Evolutionary conservation across 2,888 invertebrate genomes (phyloP).

Genomic region (Leucoma salicis): DNA sequence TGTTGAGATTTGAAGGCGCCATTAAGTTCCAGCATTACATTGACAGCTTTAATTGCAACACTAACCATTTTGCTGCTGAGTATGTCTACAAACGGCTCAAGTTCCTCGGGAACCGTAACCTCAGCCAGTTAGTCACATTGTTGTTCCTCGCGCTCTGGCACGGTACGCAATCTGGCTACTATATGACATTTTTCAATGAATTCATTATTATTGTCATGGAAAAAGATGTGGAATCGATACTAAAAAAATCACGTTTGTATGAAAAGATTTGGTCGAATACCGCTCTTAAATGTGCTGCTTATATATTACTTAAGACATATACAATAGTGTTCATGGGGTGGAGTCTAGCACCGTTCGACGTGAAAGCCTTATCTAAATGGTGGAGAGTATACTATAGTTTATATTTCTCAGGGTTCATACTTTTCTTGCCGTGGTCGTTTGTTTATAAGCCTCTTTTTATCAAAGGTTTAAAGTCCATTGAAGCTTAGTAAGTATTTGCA

Average conservation of each 20-base stretch:
- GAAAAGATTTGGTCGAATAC: conserved; percentile 64
- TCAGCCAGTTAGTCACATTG: conserved; percentile 92
- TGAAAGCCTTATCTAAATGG: conserved; percentile 87
- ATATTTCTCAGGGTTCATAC: conserved; percentile 86
- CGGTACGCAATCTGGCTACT: conserved; percentile 97
- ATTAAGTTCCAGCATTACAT: conserved; percentile 94
- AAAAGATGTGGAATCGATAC: conserved; percentile 85
- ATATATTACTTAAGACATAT: conserved; percentile 85
- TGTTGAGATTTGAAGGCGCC: conserved; percentile 91
- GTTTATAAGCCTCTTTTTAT: conserved; percentile 73
- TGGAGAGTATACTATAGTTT: conserved; percentile 83
- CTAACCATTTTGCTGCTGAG: conserved; percentile 96
- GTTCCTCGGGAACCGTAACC: conserved; percentile 91
- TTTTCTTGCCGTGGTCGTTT: conserved; percentile 86
- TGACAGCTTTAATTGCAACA: conserved; percentile 96
- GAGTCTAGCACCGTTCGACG: conserved; percentile 88
- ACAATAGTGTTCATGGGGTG: conserved; percentile 93
- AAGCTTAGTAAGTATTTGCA: neutral
- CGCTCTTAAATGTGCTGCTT: conserved; percentile 66
- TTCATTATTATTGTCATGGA: conserved; percentile 93
- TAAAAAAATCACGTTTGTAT: conserved; percentile 76
- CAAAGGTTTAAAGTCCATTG: conserved; percentile 15
- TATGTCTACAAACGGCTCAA: conserved; percentile 96
- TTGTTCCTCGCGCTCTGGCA: conserved; percentile 97
- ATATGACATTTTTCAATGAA: conserved; percentile 95